Evolutionary conservation across 2,113 vertebrate species (phyloP).

Genomic region (Vombatus ursinus): DNA sequence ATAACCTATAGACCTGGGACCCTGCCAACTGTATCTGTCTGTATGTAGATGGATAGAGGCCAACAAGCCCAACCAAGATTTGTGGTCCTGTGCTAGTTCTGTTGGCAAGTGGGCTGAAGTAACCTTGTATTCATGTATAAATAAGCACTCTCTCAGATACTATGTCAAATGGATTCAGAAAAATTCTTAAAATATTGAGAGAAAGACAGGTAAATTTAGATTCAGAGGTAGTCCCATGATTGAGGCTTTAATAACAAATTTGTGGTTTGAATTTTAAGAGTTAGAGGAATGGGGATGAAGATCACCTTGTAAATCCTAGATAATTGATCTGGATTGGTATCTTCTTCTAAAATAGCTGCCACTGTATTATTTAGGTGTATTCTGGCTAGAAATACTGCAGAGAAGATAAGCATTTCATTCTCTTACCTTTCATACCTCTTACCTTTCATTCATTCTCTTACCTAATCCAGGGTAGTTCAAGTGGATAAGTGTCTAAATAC

Average conservation of each 20-base stretch:
- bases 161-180: conserved; percentile 52
- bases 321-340: conserved; percentile 30
- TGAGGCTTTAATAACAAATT: conserved; percentile 31
- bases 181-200: conserved; percentile 46
- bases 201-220: conserved; percentile 57
- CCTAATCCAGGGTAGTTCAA: conserved; percentile 20
- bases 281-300: neutral
- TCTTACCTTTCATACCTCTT: too few species aligned
- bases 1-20: neutral
- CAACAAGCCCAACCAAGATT: conserved; percentile 10
- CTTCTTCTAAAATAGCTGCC: conserved; percentile 22
- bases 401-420: neutral
- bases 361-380: conserved; percentile 16
- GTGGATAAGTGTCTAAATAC: conserved; percentile 1
- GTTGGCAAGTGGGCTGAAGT: conserved; percentile 29
- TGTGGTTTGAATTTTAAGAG: conserved; percentile 53
- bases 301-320: conserved; percentile 3
- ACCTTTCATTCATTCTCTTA: conserved; percentile 24
- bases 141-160: conserved; percentile 52
- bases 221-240: conserved; percentile 33
- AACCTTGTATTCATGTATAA: conserved; percentile 53
- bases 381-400: conserved; percentile 37
- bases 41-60: neutral
- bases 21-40: conserved; percentile 2
- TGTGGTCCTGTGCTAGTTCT: conserved; percentile 27